These are phyloP conservation scores for Panopea generosa DNA, from an alignment of 2,888 invertebrate species.

Conservation along the genomic window DNA sequence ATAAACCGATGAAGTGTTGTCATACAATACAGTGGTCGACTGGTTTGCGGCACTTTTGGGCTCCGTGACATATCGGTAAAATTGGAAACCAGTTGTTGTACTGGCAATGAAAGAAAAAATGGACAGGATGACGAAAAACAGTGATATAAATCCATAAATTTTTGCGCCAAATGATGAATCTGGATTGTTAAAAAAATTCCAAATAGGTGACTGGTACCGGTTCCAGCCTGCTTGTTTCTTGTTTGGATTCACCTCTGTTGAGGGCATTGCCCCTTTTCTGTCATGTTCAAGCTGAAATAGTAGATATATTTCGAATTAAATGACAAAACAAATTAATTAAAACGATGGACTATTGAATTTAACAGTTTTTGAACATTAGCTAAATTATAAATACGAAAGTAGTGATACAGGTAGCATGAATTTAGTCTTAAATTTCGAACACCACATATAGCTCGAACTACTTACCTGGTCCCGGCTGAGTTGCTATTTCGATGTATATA, in stretches of 20 bases:
- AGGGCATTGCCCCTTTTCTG: conserved; percentile 52
- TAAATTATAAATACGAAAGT: too few relatives aligned
- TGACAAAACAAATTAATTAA: too few relatives aligned
- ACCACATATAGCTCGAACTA: too few relatives aligned
- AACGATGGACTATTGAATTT: too few relatives aligned
- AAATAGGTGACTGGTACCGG: conserved; percentile 46
- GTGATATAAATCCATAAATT: conserved; percentile 39
- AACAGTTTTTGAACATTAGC: too few relatives aligned
- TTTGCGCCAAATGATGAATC: conserved; percentile 65
- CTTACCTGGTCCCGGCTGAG: too few relatives aligned
- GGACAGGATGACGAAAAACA: conserved; percentile 52
- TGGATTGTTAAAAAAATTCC: conserved; percentile 72
- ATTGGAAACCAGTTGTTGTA: conserved; percentile 35
- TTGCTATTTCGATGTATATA: too few relatives aligned
- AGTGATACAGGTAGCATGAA: too few relatives aligned
- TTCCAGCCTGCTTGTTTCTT: conserved; percentile 36
- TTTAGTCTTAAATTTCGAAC: too few relatives aligned
- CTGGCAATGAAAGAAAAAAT: conserved; percentile 55
- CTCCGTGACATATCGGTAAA: neutral
- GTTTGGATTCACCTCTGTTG: conserved; percentile 8
- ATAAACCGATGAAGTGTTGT: neutral
- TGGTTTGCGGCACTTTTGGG: neutral
- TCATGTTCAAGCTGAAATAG: conserved; percentile 56
- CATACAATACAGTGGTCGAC: neutral
- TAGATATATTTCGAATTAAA: too few relatives aligned